These are phyloP conservation scores for Perodicticus potto DNA, from an alignment of 2,797 vertebrate species.

Conservation along the genomic window DNA sequence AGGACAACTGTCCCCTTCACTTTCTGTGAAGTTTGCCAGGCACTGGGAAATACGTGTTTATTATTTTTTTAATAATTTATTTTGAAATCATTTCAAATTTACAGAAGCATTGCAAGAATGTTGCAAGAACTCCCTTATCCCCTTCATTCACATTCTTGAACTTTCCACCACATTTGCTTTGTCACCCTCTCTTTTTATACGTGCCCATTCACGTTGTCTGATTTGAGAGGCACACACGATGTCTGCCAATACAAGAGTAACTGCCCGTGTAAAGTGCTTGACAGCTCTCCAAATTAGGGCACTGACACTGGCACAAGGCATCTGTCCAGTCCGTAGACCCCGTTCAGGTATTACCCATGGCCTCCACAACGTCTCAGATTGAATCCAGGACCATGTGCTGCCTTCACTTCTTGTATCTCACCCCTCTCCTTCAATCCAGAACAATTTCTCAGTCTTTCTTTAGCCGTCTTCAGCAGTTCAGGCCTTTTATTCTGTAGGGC, in stretches of 20 bases:
- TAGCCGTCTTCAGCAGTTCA: neutral
- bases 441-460: neutral
- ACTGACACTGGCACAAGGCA: neutral
- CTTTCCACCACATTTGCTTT: neutral
- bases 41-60: neutral
- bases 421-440: neutral
- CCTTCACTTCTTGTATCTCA: neutral
- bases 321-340: neutral
- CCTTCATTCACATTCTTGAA: neutral
- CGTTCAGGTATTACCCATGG: neutral
- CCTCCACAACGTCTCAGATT: neutral
- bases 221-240: neutral
- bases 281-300: neutral
- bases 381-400: neutral
- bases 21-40: neutral
- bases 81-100: neutral
- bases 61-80: neutral
- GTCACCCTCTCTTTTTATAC: neutral
- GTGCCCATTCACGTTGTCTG: neutral
- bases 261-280: no score
- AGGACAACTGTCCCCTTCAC: neutral
- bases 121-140: neutral
- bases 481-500: neutral
- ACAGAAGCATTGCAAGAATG: neutral
- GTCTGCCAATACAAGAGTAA: no score